Evolutionary conservation across 2,113 vertebrate species (phyloP), one percentile per base, ranked within the genome.

Genomic region (Peromyscus leucopus): DNA sequence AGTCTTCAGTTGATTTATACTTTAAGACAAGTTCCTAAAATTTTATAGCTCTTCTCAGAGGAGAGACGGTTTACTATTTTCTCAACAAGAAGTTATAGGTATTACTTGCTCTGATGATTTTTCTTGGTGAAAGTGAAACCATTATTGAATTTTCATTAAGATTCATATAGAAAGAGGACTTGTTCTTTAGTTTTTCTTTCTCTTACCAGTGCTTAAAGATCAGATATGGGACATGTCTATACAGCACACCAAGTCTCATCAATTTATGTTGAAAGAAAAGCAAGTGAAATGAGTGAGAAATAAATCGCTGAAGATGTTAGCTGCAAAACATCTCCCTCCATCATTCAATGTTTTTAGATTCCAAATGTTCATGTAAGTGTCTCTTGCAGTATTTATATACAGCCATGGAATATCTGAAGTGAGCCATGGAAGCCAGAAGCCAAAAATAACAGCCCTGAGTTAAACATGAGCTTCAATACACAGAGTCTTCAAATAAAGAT

Each of bases 71-170:
- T 96, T 96, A 84, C 42, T 94, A 31, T 97, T 95, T 96, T 94
- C 57, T 88, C 74, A 90, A 55, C 63, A 74, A 91, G 76, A 97
- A 96, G 87, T 55, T 51, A 72, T 67, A n/a, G 59, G 55, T 28
- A 39, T 95, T 84, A n/a, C 74, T 75, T 59, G 4, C 85, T 93
- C 48, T 91, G 57, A 39, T 89, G 78, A 89, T 94, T 97, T 97
- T 87, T 96, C 51, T 80, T 85, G 57, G 67, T 94, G 15, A 97
- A 97, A 86, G 61, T 76, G 17, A 46, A 92, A n/a, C 15, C 39
- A 36, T 42, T 96, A 80, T 89, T 94, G 69, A 96, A 90, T 96
- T 97, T 98, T 96, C 39, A 93, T 90, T 91, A 94, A 93, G 86
- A 90, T 79, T 96, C 9, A 59, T 91, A 96, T 75, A 86, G 93